phyloP scores from a whole-genome alignment of 2,113 vertebrate genomes.

The Apaloderma vittatum region DNA sequence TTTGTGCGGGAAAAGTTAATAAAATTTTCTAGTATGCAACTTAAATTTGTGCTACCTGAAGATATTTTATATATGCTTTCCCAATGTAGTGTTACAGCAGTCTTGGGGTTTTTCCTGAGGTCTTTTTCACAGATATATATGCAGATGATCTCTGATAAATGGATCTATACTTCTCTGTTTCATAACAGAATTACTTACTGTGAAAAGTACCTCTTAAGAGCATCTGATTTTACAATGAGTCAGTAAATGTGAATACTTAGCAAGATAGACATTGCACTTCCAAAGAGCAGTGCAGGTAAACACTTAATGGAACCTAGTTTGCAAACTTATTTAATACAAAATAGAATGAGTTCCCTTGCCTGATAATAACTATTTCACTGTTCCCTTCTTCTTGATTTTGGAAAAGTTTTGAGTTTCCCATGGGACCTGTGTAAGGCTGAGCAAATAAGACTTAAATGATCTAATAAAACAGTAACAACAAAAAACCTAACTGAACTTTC shows the following conservation, averaged over 20 bases:
- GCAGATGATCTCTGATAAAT: constrained; percentile 33
- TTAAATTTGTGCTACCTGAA: neutral
- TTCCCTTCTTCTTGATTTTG: neutral
- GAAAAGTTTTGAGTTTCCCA: neutral
- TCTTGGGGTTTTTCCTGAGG: neutral
- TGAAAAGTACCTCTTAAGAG: neutral
- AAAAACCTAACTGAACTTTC: neutral
- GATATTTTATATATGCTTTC: neutral
- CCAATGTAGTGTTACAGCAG: constrained; percentile 6
- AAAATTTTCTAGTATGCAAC: constrained; percentile 8
- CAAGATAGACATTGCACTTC: neutral
- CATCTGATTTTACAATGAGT: neutral
- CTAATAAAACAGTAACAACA: neutral
- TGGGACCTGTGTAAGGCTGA: neutral
- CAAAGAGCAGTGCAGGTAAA: neutral
- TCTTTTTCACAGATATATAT: neutral
- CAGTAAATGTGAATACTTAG: neutral
- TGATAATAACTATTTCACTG: neutral
- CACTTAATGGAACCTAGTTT: neutral
- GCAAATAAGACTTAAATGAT: neutral
- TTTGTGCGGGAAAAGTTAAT: neutral
- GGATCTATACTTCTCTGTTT: constrained; percentile 30
- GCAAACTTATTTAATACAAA: neutral
- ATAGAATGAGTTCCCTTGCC: neutral
- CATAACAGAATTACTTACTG: neutral